phyloP scores from a whole-genome alignment of 2,888 invertebrate species.

The Lepeophtheirus nordmannii region DNA sequence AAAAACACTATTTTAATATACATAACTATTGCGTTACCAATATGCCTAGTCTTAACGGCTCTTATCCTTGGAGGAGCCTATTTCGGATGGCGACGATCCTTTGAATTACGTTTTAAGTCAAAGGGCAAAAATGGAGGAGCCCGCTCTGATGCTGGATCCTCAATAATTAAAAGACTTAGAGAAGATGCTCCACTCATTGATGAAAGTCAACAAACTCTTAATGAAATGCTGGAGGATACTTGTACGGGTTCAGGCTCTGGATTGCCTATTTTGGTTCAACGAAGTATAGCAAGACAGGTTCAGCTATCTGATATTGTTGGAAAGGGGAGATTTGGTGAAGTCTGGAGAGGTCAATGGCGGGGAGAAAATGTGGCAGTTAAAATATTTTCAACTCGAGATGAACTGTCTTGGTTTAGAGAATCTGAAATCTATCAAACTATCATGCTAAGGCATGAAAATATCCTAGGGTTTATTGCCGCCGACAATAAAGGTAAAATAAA shows the following conservation, averaged over 20 bases:
- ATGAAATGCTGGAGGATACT: background rate
- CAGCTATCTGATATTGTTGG: slow-evolving; percentile 83
- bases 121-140: background rate
- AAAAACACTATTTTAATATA: background rate
- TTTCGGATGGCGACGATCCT: background rate
- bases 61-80: background rate
- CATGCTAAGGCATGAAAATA: slow-evolving; percentile 93
- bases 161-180: background rate
- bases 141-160: background rate
- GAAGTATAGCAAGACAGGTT: slow-evolving; percentile 91
- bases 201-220: background rate
- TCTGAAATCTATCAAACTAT: slow-evolving; percentile 97
- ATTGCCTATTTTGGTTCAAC: slow-evolving; percentile 77
- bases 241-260: slow-evolving; percentile 84
- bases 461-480: slow-evolving; percentile 93
- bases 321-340: slow-evolving; percentile 53
- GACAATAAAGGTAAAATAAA: slow-evolving; percentile 86
- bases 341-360: slow-evolving; percentile 90
- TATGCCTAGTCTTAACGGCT: background rate
- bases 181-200: background rate
- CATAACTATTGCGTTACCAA: background rate
- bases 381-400: slow-evolving; percentile 91
- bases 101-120: no score
- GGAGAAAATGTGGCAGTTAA: slow-evolving; percentile 97
- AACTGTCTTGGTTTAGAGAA: slow-evolving; percentile 93